Conservation (phyloP, 1,140 invertebrate species). For the Penaeus indicus region DNA sequence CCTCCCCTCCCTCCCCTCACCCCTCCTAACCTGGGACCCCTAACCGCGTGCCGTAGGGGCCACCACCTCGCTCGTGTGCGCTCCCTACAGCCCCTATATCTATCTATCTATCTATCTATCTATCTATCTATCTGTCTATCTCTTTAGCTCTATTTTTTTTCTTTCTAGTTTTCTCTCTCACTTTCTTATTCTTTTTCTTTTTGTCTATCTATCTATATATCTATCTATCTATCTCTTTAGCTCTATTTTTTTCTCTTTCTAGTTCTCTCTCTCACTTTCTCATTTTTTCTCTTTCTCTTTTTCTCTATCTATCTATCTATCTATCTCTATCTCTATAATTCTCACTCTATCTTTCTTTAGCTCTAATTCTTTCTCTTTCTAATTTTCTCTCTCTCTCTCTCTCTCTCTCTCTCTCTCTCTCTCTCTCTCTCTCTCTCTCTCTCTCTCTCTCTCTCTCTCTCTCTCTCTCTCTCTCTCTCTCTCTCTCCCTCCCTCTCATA, state of each 20-base stretch:
- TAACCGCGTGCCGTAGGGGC: too few relatives aligned
- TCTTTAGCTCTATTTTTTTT: slow-evolving; percentile 6
- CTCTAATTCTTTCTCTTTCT: neutral
- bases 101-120: neutral
- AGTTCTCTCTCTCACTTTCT: neutral
- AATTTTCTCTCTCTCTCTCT: too few relatives aligned
- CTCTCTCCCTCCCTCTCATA: too few relatives aligned
- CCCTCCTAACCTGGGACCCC: too few relatives aligned
- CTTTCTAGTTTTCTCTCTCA: neutral
- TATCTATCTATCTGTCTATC: neutral
- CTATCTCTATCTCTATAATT: neutral
- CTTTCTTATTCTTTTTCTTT: neutral
- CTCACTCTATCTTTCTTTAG: neutral
- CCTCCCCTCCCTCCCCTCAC: too few relatives aligned
- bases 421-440: too few relatives aligned
- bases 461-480: too few relatives aligned
- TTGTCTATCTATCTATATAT: slow-evolving; percentile 19
- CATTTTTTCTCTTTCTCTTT: neutral
- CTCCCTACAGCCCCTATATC: neutral
- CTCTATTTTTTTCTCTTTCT: neutral
- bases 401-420: too few relatives aligned
- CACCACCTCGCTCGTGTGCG: too few relatives aligned
- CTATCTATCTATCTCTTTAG: neutral
- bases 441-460: too few relatives aligned
- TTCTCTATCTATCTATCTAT: neutral